These are phyloP conservation scores for Epicampocera succincta DNA, from an alignment of 2,888 invertebrate genomes.

Conservation along the genomic window DNA sequence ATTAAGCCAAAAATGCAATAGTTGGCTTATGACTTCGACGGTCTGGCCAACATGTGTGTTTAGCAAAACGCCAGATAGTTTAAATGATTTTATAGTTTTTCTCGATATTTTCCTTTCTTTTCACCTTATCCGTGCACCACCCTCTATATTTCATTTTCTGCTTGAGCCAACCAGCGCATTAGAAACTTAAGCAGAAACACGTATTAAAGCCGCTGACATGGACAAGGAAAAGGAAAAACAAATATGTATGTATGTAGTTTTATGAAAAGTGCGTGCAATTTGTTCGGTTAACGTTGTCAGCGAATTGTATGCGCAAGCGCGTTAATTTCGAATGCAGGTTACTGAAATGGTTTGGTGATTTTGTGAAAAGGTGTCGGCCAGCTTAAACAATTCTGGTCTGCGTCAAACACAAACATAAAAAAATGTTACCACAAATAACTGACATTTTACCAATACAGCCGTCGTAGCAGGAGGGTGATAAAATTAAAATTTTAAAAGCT, in stretches of 20 bases:
- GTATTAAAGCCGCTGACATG: conserved; percentile 48
- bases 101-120: conserved; percentile 26
- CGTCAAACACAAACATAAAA: neutral
- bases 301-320: conserved; percentile 22
- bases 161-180: conserved; percentile 12
- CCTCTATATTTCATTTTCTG: neutral
- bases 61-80: conserved; percentile 23
- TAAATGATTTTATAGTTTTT: conserved; percentile 13
- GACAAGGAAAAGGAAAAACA: conserved; percentile 34
- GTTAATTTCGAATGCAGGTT: conserved; percentile 24
- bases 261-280: conserved; percentile 65
- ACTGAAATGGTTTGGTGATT: conserved; percentile 2
- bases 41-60: conserved; percentile 16
- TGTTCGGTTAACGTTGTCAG: conserved; percentile 53
- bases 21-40: conserved; percentile 60
- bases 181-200: conserved; percentile 22
- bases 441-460: conserved; percentile 7
- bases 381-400: conserved; percentile 34
- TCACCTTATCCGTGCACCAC: conserved; percentile 25
- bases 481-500: too few species aligned
- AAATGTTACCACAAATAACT: conserved; percentile 17
- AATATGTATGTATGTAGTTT: neutral
- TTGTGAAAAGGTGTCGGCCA: conserved; percentile 45
- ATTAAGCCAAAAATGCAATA: conserved; percentile 49
- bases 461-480: too few species aligned